A percentile compares a stretch with the other conserved stretches of the same genome.
phyloP scores from a whole-genome alignment of 2,888 invertebrate species.

The Micropterix aruncella region DNA sequence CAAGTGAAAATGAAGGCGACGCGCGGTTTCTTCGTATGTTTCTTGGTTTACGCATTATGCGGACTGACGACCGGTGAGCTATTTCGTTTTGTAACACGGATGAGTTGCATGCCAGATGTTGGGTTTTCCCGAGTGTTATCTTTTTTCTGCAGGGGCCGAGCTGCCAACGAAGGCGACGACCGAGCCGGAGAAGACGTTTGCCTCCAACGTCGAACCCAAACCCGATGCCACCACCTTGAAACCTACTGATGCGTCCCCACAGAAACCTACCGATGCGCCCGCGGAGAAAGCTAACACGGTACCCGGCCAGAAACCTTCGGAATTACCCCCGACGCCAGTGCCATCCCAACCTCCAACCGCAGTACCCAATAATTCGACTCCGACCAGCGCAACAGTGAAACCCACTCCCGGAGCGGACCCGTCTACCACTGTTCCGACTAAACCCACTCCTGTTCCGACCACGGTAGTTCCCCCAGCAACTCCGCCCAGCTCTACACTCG shows the following conservation, averaged over 20 bases:
- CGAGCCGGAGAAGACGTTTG: not conserved
- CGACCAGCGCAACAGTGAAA: no score
- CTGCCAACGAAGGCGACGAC: not conserved
- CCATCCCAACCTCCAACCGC: constrained; percentile 6
- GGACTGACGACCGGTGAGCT: not conserved
- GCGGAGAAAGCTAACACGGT: constrained; percentile 4
- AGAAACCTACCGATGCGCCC: constrained; percentile 7
- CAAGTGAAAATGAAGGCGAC: not conserved
- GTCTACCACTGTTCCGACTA: constrained; percentile 15
- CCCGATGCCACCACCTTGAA: no score
- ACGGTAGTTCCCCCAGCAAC: constrained; percentile 8
- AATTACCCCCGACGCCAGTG: not conserved
- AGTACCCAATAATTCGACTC: constrained; percentile 9
- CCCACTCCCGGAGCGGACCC: no score
- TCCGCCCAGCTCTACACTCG: constrained; percentile 10
- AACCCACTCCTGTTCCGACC: constrained; percentile 18
- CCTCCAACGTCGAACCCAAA: not conserved
- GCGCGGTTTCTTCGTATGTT: not conserved
- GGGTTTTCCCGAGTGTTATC: not conserved
- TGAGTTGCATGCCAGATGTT: not conserved
- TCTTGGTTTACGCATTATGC: not conserved
- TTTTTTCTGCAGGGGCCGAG: not conserved
- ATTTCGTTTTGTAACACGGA: no score
- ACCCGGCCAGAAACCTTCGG: constrained; percentile 5
- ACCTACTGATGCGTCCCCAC: no score